Evolutionary conservation across 2,113 vertebrate species (phyloP).

Genomic region (Bufo bufo): DNA sequence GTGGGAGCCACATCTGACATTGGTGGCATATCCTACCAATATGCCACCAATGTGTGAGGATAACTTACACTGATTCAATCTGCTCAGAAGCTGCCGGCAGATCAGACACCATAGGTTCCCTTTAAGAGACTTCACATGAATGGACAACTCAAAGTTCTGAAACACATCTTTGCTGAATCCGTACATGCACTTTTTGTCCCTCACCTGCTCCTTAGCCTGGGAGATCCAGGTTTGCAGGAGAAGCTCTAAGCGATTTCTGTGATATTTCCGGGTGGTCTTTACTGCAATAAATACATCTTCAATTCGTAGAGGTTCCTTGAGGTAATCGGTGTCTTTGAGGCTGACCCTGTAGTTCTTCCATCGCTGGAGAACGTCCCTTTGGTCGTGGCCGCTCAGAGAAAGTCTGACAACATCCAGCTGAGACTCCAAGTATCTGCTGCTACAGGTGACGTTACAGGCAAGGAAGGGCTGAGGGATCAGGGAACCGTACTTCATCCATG

Average conservation of each 20-base stretch:
- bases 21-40: too few species aligned
- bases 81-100: too few species aligned
- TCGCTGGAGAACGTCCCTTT: neutral
- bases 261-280: conserved; percentile 93
- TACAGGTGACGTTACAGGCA: neutral
- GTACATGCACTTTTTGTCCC: too few species aligned
- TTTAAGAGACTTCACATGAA: too few species aligned
- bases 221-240: conserved; percentile 94
- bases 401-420: neutral
- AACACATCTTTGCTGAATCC: too few species aligned
- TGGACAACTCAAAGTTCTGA: too few species aligned
- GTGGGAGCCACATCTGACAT: too few species aligned
- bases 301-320: conserved; percentile 72
- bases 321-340: neutral
- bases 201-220: conserved; percentile 83
- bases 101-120: too few species aligned
- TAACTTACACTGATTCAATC: too few species aligned
- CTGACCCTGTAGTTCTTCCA: conserved; percentile 20
- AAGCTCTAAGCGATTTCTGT: conserved; percentile 83
- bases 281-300: conserved; percentile 93
- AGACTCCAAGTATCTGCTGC: neutral
- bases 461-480: neutral
- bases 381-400: neutral
- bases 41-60: too few species aligned
- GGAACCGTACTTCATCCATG: conserved; percentile 37